Base-by-base conservation (phyloP, 2,888 invertebrate genomes). In the Polyommatus icarus region DNA sequence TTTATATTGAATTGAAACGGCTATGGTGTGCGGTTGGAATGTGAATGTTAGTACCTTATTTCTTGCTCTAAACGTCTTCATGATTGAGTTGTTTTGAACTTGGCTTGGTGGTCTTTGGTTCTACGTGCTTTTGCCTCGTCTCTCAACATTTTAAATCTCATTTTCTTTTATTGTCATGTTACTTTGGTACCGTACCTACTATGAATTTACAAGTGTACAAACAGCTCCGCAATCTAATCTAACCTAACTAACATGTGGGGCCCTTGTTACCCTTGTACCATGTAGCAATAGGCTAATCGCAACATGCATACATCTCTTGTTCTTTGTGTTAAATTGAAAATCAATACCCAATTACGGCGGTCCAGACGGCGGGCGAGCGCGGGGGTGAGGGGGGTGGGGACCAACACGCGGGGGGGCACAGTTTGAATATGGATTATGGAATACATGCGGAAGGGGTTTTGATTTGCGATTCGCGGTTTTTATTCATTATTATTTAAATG, bases 271-370 rank as follows among this genome's bases (percentile, higher is more conserved):
- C 24, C 24, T 24, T 24, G 24, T 24, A 1, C 24, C 24, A 20
- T 57, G n/a, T 8, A 67, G 29, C 29, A 12, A 67, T 67, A 29
- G 12, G 15, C 67, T 67, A 67, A 32, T 67, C 18, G 32, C 29
- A 1, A 32, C 15, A 67, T 4, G 29, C 12, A 40, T 36, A 72
- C 72, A 72, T 72, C 72, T 20, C 72, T 72, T 40, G 24, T 40
- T 72, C 72, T 72, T 72, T 72, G 36, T 72, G 72, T 40, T 24
- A 20, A 20, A 72, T 72, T 72, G 72, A 72, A 72, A 72, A 72
- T 72, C 72, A 72, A 72, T 72, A 36, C 18, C 40, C 72, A 72
- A 72, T 72, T 72, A 72, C n/a, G 8, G 20, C n/a, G 72, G 40
- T 40, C 40, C 72, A 67, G 67, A 32, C 40, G n/a, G n/a, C n/a